Evolutionary conservation across 2,113 vertebrate genomes (phyloP).

Genomic region (Xiphophorus hellerii): DNA sequence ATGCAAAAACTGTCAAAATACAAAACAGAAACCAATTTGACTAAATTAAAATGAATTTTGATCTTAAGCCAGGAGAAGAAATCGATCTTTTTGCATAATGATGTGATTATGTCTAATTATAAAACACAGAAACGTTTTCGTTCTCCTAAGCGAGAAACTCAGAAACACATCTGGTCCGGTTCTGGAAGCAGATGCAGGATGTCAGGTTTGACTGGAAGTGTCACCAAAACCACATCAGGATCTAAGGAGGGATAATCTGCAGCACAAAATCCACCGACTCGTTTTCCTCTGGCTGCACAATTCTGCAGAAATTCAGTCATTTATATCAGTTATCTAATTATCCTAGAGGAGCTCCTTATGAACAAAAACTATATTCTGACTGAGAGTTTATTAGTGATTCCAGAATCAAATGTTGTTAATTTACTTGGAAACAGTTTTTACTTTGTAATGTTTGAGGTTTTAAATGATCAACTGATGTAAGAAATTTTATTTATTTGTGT

Average conservation of each 20-base stretch:
- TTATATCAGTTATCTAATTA: not conserved
- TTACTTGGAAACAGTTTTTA: not conserved
- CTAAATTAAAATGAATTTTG: slow-evolving; percentile 20
- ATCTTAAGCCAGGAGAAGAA: not conserved
- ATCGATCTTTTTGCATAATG: slow-evolving; percentile 6
- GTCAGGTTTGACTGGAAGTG: slow-evolving; percentile 27
- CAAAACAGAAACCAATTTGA: slow-evolving; percentile 23
- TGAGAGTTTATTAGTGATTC: not conserved
- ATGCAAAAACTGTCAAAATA: not conserved
- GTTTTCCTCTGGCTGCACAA: slow-evolving; percentile 7
- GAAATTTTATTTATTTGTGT: too few relatives aligned
- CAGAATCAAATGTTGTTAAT: not conserved
- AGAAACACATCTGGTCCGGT: slow-evolving; percentile 19
- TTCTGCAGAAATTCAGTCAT: not conserved
- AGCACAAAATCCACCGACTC: slow-evolving; percentile 1
- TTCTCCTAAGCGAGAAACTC: not conserved
- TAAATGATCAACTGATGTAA: too few relatives aligned
- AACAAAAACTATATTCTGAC: not conserved
- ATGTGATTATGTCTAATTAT: slow-evolving; percentile 3
- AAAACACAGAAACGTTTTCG: not conserved
- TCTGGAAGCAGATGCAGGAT: slow-evolving; percentile 11
- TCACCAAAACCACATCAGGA: slow-evolving; percentile 30
- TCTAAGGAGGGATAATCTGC: slow-evolving; percentile 17
- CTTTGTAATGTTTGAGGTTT: not conserved
- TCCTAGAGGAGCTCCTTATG: not conserved